Percentiles rank a stretch among this genome's conserved stretches.
phyloP scores from a whole-genome alignment of 2,888 invertebrate species.

The Melieria crassipennis region DNA sequence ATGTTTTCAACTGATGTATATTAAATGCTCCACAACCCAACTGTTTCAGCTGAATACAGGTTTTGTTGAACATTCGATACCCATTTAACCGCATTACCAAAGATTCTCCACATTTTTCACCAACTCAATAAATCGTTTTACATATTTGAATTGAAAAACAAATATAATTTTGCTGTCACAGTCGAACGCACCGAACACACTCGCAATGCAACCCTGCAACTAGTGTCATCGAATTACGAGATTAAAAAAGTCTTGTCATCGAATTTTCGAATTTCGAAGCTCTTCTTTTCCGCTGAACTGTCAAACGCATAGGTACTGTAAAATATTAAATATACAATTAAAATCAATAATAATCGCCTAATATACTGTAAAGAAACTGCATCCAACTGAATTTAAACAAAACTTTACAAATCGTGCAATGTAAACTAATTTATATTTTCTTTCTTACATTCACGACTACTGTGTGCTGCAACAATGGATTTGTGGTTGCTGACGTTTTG shows the following conservation, averaged over 20 bases:
- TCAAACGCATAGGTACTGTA: constrained; percentile 59
- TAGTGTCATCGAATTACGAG: too few species aligned
- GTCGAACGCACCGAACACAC: not conserved
- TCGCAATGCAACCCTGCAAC: constrained; percentile 15
- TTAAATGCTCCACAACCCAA: too few species aligned
- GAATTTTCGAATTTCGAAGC: constrained; percentile 35
- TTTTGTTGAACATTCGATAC: too few species aligned
- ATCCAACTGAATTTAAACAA: not conserved
- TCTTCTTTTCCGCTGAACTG: constrained; percentile 62
- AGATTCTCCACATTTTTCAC: too few species aligned
- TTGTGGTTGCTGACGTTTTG: not conserved
- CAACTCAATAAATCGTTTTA: too few species aligned
- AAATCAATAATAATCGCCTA: constrained; percentile 41
- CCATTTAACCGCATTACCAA: too few species aligned
- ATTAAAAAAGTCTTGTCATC: not conserved
- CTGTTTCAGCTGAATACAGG: too few species aligned
- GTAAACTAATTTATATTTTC: constrained; percentile 32
- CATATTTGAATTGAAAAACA: too few species aligned
- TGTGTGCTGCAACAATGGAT: constrained; percentile 18
- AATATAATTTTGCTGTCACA: too few species aligned
- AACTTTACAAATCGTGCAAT: constrained; percentile 21
- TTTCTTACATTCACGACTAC: constrained; percentile 18
- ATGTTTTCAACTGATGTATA: too few species aligned
- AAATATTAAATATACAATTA: constrained; percentile 29
- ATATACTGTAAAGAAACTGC: constrained; percentile 25